These are phyloP conservation scores for Phenganax subtilis DNA, from an alignment of 92 coral and sea anemone species.

Conservation along the genomic window DNA sequence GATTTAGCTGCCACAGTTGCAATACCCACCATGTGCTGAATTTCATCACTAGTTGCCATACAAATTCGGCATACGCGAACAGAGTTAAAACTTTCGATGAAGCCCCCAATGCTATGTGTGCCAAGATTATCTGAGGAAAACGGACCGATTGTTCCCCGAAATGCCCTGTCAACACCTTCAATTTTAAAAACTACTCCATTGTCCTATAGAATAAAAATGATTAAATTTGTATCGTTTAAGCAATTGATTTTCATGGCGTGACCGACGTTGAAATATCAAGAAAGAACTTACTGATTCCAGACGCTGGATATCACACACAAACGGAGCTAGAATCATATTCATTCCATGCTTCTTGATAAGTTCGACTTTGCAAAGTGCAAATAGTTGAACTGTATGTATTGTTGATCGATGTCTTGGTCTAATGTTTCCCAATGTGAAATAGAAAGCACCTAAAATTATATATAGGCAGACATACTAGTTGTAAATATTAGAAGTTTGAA, in stretches of 20 bases:
- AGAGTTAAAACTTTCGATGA: conserved; percentile 43
- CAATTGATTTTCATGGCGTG: neutral
- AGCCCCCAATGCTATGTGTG: conserved; percentile 58
- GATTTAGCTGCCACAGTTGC: neutral
- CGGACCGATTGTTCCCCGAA: conserved; percentile 62
- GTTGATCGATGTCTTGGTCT: conserved; percentile 56
- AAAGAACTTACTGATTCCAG: conserved; percentile 59
- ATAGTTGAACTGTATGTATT: conserved; percentile 51
- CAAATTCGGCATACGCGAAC: conserved; percentile 59
- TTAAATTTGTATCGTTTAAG: neutral
- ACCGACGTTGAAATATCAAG: neutral
- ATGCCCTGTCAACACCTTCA: conserved; percentile 38
- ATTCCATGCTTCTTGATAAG: conserved; percentile 56
- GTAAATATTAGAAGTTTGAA: too few species aligned
- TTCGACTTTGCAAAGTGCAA: conserved; percentile 57
- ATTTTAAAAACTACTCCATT: conserved; percentile 39
- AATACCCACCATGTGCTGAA: conserved; percentile 46
- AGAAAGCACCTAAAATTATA: conserved; percentile 14
- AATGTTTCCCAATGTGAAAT: conserved; percentile 62
- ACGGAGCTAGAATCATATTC: conserved; percentile 57
- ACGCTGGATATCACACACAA: conserved; percentile 46
- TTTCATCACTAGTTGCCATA: conserved; percentile 56
- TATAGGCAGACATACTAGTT: too few species aligned
- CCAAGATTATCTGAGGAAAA: conserved; percentile 61
- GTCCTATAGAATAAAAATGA: conserved; percentile 31